A percentile compares a stretch with the other conserved stretches of the same genome.
Conservation (phyloP, 2,797 vertebrate species). For the Telmatherina bonti region DNA sequence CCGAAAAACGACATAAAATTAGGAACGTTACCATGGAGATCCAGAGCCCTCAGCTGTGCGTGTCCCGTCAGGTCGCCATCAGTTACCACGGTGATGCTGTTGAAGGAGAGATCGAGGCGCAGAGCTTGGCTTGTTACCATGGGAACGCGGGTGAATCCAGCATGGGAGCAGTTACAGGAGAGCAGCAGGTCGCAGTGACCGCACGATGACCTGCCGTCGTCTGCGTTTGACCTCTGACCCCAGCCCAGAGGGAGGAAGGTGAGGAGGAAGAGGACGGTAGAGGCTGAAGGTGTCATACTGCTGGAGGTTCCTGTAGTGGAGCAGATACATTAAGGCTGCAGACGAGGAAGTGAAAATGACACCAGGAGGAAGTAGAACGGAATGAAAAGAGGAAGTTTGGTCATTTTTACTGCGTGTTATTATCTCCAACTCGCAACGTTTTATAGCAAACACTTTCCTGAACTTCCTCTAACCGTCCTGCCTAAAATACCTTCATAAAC, state of each 20-base stretch:
- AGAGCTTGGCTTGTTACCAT: constrained; percentile 33
- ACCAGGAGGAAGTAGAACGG: constrained; percentile 19
- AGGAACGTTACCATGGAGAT: constrained; percentile 48
- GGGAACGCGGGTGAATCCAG: constrained; percentile 45
- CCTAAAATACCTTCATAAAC: neutral
- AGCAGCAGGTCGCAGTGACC: constrained; percentile 38
- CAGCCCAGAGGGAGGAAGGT: neutral
- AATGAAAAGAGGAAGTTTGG: neutral
- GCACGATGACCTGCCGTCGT: neutral
- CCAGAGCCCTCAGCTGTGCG: constrained; percentile 5
- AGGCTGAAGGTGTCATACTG: neutral
- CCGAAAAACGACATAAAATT: neutral
- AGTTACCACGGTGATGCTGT: constrained; percentile 49
- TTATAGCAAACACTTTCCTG: too few species aligned
- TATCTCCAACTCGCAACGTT: too few species aligned
- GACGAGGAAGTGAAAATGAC: neutral
- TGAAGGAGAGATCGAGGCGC: constrained; percentile 65
- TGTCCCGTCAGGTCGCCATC: constrained; percentile 39
- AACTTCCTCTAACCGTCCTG: neutral
- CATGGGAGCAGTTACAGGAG: constrained; percentile 58
- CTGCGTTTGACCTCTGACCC: constrained; percentile 21
- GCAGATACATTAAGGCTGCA: neutral
- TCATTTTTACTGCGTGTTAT: too few species aligned
- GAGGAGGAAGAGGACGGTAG: neutral
- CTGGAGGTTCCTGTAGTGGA: neutral